phyloP scores from a whole-genome alignment of 2,797 vertebrate species.

The Denticeps clupeoides region DNA sequence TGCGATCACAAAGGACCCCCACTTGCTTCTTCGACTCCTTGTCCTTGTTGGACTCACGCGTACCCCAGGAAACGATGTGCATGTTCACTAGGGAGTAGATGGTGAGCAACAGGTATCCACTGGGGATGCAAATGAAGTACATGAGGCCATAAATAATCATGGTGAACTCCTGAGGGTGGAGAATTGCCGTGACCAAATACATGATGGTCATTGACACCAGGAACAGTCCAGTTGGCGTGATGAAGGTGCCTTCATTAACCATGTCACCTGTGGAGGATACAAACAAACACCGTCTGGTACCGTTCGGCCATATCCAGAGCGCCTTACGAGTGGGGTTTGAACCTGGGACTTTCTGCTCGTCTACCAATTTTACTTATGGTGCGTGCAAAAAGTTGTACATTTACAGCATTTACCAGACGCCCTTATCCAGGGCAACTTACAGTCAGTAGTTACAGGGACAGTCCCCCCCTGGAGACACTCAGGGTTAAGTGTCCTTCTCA shows the following conservation, averaged over 20 bases:
- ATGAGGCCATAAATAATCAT: slow-evolving; percentile 61
- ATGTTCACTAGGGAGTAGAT: slow-evolving; percentile 75
- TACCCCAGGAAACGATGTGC: slow-evolving; percentile 68
- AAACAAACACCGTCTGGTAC: not conserved
- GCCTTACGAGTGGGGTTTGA: too few relatives aligned
- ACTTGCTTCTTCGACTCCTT: slow-evolving; percentile 35
- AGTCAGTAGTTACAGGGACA: too few relatives aligned
- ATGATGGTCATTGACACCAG: slow-evolving; percentile 60
- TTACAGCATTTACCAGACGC: too few relatives aligned
- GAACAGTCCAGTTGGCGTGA: slow-evolving; percentile 68
- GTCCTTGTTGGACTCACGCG: slow-evolving; percentile 57
- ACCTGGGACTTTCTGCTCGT: too few relatives aligned
- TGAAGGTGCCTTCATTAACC: slow-evolving; percentile 57
- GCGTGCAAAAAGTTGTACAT: too few relatives aligned
- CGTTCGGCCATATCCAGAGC: too few relatives aligned
- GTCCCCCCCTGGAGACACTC: too few relatives aligned
- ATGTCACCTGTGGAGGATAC: slow-evolving; percentile 52
- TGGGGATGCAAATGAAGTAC: slow-evolving; percentile 74
- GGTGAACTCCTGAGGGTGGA: slow-evolving; percentile 62
- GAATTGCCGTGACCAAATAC: slow-evolving; percentile 59
- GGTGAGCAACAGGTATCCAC: slow-evolving; percentile 68
- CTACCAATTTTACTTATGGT: too few relatives aligned
- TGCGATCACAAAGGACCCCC: slow-evolving; percentile 50
- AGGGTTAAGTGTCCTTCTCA: too few relatives aligned
- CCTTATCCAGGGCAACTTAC: too few relatives aligned